These are phyloP conservation scores for Lampris megalopsis DNA, from an alignment of 2,113 vertebrate genomes.

Conservation along the genomic window DNA sequence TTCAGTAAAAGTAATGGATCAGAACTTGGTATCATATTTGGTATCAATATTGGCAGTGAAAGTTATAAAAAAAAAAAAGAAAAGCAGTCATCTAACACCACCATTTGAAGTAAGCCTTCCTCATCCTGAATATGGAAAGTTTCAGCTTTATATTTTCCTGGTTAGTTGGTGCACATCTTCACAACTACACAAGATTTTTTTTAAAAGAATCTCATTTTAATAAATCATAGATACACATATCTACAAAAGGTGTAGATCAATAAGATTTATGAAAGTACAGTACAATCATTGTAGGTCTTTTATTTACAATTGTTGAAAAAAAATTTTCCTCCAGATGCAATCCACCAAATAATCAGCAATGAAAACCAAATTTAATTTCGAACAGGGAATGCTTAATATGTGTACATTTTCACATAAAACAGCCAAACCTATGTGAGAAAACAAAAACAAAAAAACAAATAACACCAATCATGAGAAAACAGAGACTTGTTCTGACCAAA, in stretches of 20 bases:
- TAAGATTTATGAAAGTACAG: slow-evolving; percentile 82
- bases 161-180: no score
- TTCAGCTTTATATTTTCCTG: no score
- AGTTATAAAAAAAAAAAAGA: no score
- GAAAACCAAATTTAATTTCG: slow-evolving; percentile 50
- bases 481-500: not conserved
- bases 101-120: no score
- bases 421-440: slow-evolving; percentile 28
- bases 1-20: no score
- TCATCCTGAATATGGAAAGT: no score
- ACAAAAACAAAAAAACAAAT: slow-evolving; percentile 31
- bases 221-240: slow-evolving; percentile 82
- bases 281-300: slow-evolving; percentile 82
- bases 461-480: slow-evolving; percentile 16
- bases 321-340: slow-evolving; percentile 58
- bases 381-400: slow-evolving; percentile 56
- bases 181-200: slow-evolving; percentile 10
- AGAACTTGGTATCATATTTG: no score
- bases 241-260: slow-evolving; percentile 83
- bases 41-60: no score
- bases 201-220: slow-evolving; percentile 83
- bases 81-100: no score
- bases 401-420: slow-evolving; percentile 21
- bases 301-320: slow-evolving; percentile 84
- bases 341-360: slow-evolving; percentile 48